Conservation (phyloP, 2,113 vertebrate genomes). For the Thalassoma bifasciatum region DNA sequence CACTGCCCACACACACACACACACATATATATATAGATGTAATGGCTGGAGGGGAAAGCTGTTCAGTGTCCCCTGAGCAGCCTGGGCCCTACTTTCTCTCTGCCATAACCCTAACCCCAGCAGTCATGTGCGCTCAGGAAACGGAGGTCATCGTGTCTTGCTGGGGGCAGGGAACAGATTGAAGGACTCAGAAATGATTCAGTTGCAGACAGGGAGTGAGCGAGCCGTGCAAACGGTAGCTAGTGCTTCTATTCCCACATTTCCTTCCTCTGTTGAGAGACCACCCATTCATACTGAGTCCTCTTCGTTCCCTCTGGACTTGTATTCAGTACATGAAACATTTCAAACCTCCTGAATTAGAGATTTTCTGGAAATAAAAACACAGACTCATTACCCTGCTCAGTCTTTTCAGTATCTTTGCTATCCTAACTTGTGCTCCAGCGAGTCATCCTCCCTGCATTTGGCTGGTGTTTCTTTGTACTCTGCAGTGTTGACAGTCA, state of each 20-base stretch:
- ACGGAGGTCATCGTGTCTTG: slow-evolving; percentile 41
- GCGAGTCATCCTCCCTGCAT: background rate
- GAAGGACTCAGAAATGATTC: slow-evolving; percentile 54
- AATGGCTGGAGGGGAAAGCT: slow-evolving; percentile 18
- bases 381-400: background rate
- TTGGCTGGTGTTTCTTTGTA: background rate
- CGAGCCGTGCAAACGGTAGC: slow-evolving; percentile 57
- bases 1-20: slow-evolving; percentile 1
- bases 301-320: background rate
- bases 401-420: slow-evolving; percentile 5
- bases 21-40: slow-evolving; percentile 12
- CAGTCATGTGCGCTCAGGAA: slow-evolving; percentile 57
- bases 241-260: slow-evolving; percentile 34
- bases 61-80: slow-evolving; percentile 21
- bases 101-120: slow-evolving; percentile 27
- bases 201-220: slow-evolving; percentile 35
- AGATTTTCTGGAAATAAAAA: slow-evolving; percentile 21
- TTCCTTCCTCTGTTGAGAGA: slow-evolving; percentile 60
- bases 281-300: slow-evolving; percentile 32
- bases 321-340: slow-evolving; percentile 1
- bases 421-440: background rate
- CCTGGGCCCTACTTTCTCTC: slow-evolving; percentile 24
- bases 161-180: slow-evolving; percentile 60
- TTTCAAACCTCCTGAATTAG: slow-evolving; percentile 4
- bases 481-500: background rate